Evolutionary conservation across 1,140 invertebrate species (phyloP).

Genomic region (Aphaenogaster floridana): DNA sequence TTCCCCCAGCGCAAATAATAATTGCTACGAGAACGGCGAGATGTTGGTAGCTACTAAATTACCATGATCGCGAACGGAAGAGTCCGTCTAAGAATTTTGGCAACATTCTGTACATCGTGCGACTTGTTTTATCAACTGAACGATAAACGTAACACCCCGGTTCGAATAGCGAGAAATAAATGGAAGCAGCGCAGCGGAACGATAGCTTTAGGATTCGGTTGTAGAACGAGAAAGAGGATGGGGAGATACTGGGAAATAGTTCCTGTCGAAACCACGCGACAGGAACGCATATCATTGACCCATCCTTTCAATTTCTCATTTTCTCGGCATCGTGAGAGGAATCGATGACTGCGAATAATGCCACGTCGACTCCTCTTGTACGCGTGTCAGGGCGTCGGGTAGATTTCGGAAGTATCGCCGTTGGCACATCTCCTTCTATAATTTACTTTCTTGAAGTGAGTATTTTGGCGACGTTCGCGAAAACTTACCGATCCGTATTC

Average conservation of each 20-base stretch:
- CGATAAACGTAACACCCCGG: constrained; percentile 6
- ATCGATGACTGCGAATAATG: constrained; percentile 63
- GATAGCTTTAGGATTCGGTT: constrained; percentile 54
- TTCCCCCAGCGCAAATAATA: background rate
- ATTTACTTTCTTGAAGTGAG: background rate
- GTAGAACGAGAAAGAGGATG: constrained; percentile 22
- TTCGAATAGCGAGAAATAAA: constrained; percentile 72
- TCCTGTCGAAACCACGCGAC: constrained; percentile 74
- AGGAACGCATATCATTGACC: constrained; percentile 75
- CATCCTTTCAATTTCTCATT: constrained; percentile 77
- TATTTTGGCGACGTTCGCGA: background rate
- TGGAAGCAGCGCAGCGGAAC: constrained; percentile 51
- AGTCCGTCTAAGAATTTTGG: background rate
- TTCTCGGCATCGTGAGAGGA: constrained; percentile 58
- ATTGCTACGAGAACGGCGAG: background rate
- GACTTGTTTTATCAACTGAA: background rate
- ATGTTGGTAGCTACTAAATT: background rate
- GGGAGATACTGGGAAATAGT: constrained; percentile 67
- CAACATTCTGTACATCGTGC: background rate
- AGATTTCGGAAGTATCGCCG: constrained; percentile 4
- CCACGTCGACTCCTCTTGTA: constrained; percentile 16
- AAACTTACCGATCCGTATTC: background rate
- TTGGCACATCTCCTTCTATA: background rate
- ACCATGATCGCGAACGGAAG: background rate
- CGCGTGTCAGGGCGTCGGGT: background rate